Base-by-base conservation (phyloP, 2,888 invertebrate genomes). In the Troglohyphantes excavatus region DNA sequence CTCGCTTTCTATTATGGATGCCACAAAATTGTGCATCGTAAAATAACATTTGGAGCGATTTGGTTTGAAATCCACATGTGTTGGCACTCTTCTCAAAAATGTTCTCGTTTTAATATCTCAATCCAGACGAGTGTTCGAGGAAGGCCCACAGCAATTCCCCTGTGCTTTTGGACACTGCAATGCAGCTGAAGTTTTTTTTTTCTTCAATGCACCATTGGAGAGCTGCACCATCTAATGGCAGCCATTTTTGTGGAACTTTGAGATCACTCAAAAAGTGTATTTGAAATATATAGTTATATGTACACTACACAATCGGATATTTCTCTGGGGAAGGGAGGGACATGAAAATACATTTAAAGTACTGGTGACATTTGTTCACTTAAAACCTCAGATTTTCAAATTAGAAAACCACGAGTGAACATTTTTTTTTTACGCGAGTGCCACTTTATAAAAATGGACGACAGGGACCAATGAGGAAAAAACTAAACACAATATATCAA, bases 361-460 rank as follows among this genome's bases (percentile, higher is more conserved):
- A 53, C 53, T 11, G n/a, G 53, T 26, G 33, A 6, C 39, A 21
- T 7, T 73, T 76, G 89, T 90, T 90, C 89, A 90, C 89, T 72
- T 79, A 90, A 90, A 89, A 84, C 89, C 89, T 84, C 89, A 84
- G 83, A 84, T 78, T 78, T 78, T 84, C 78, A 79, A 2, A 23
- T 23, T 43, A 68, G 65, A 53, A 72, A 78, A 73, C 63, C 13
- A 26, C n/a, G 23, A 78, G 89, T 90, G 89, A 90, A 90, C 89
- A 72, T 87, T n/a, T 53, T 9, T 33, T 33, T 33, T 46, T 23
- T 63, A 53, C 17, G 53, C n/a, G 59, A 33, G 17, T 39, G 13
- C 39, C 39, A 39, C 39, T 39, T 39, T 39, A 11, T 39, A 39
- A 39, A 39, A 39, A 39, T 39, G 39, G 39, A 39, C 39, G 13